Conservation (phyloP, 2,113 vertebrate species). For the Mastomys coucha region DNA sequence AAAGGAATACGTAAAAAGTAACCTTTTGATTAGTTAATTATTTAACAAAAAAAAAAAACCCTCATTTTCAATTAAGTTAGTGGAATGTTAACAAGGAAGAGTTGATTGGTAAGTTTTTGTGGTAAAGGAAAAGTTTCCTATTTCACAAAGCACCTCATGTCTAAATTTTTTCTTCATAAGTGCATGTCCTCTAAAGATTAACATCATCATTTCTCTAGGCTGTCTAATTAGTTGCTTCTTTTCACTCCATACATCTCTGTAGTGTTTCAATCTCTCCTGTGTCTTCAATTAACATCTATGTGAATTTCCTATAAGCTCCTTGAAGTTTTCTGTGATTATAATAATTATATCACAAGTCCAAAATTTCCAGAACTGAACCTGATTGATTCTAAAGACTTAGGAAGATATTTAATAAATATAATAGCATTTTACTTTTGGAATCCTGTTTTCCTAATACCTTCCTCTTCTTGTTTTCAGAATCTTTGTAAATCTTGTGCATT, state of each 20-base stretch:
- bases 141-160: neutral
- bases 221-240: neutral
- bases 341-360: neutral
- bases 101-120: neutral
- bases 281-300: neutral
- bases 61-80: neutral
- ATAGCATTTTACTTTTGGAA: neutral
- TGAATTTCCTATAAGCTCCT: neutral
- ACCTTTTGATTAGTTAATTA: neutral
- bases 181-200: neutral
- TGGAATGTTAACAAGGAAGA: neutral
- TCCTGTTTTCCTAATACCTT: neutral
- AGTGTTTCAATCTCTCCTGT: neutral
- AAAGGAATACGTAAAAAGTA: fast-evolving
- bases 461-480: neutral
- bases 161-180: neutral
- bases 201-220: neutral
- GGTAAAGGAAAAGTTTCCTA: neutral
- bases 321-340: neutral
- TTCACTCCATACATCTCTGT: neutral
- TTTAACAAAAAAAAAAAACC: neutral
- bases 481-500: neutral
- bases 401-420: neutral
- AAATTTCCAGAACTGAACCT: neutral
- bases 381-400: neutral